A percentile compares a stretch with the other conserved stretches of the same genome.
Conservation (phyloP, 2,888 invertebrate species). For the Saturnia japonica region DNA sequence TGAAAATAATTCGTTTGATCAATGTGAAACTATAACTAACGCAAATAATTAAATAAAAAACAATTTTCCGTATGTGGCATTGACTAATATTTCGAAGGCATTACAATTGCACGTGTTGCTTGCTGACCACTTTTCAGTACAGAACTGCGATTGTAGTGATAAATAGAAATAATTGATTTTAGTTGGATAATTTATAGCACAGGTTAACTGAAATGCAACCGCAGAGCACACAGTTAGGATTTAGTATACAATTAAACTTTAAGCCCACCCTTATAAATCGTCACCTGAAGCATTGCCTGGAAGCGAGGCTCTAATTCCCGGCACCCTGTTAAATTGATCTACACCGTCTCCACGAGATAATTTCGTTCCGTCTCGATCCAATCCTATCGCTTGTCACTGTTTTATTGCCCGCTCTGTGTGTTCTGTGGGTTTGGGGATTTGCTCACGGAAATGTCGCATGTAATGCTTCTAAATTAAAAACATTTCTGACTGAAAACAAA, state of each 20-base stretch:
- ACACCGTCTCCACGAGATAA: conserved; percentile 26
- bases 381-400: conserved; percentile 46
- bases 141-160: neutral
- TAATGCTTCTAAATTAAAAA: conserved; percentile 33
- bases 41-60: no score
- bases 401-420: conserved; percentile 46
- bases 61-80: neutral
- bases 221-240: conserved; percentile 8
- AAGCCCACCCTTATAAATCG: conserved; percentile 23
- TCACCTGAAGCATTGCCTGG: conserved; percentile 19
- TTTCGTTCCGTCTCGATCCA: conserved; percentile 48
- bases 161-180: neutral
- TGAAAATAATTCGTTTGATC: no score
- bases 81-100: neutral
- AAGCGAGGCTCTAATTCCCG: conserved; percentile 26
- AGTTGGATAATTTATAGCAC: neutral
- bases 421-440: conserved; percentile 36
- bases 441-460: conserved; percentile 37
- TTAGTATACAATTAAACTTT: conserved; percentile 18
- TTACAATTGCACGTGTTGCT: neutral
- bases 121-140: neutral
- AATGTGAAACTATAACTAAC: no score
- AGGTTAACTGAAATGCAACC: conserved; percentile 12
- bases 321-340: conserved; percentile 28
- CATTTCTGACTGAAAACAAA: conserved; percentile 17